Percentiles rank a stretch among this genome's conserved stretches.
These are phyloP conservation scores for Coracopsis vasa DNA, from an alignment of 2,113 vertebrate genomes.

Conservation along the genomic window DNA sequence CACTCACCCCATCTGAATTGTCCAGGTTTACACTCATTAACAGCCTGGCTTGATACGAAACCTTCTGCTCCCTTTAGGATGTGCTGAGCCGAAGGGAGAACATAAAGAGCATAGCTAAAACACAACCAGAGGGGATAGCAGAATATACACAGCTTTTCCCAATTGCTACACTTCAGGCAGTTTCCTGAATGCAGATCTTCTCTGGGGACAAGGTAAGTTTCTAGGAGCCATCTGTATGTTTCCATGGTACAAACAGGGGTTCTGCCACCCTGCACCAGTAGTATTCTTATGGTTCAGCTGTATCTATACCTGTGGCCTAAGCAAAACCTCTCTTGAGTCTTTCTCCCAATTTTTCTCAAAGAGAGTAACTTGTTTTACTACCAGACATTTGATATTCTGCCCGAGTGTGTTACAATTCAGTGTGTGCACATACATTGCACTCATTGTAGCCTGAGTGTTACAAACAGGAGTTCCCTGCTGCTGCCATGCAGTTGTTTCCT, in stretches of 20 bases:
- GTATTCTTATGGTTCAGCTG: background rate
- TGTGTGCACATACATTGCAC: accelerated
- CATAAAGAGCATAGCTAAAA: slow-evolving; percentile 3
- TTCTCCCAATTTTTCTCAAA: background rate
- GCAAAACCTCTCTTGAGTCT: background rate
- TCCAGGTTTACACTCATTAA: background rate
- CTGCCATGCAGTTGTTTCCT: background rate
- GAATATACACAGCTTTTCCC: background rate
- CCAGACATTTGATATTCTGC: background rate
- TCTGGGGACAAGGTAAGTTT: background rate
- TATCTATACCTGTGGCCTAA: background rate
- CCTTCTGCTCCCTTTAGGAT: slow-evolving; percentile 22
- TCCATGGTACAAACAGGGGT: background rate
- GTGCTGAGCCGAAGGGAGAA: slow-evolving; percentile 33
- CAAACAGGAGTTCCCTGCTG: background rate
- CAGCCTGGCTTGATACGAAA: background rate
- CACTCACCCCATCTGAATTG: background rate
- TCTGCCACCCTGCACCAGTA: background rate
- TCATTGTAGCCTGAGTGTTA: accelerated
- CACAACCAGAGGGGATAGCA: background rate
- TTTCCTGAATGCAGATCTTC: background rate
- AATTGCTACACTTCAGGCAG: background rate
- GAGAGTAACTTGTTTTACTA: background rate
- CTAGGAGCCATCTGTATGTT: background rate
- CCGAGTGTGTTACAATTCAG: background rate